Base-by-base conservation (phyloP, 2,797 vertebrate genomes). In the Hippoglossus hippoglossus region DNA sequence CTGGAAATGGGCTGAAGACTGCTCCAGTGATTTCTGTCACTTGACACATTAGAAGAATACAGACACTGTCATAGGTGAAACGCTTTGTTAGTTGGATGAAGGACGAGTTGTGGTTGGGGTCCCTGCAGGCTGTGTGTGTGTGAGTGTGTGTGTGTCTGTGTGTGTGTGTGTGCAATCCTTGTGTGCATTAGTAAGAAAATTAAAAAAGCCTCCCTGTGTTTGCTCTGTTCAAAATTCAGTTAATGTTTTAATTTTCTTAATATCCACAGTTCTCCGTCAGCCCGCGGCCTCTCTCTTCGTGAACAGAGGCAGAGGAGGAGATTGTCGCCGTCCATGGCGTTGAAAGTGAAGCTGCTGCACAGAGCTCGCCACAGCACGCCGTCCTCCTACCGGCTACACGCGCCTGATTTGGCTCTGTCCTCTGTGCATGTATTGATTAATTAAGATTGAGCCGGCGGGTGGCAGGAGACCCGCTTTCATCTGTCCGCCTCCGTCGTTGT, bases 391-490 rank as follows among this genome's bases (percentile, higher is more conserved):
- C 51, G 57, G 58, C 75, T 63, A 3, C 71, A 58, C 39, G 9
- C 26, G 59, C 73, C 64, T 62, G 19, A 16, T 71, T 75, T 54
- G 66, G 55, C 75, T 70, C 56, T 6, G 36, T 82, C 69, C 69
- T 65, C 72, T 55, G 62, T 54, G 75, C 57, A 21, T 46, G 68
- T 87, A 89, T 85, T 83, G 89, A 90, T 92, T 86, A 71, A 89
- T 89, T 85, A 86, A 79, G 84, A 87, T 75, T 53, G 71, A 71
- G 58, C 75, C 73, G 22, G 74, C 71, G 77, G 76, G 81, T 11
- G 79, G 80, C 9, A n/a, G 50, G 31, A 25, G 50, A 53, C 71
- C 63, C 22, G 57, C 81, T 88, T 82, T 88, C 83, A 90, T 86
- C 82, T 79, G 49, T 67, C 73, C 34, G 54, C 80, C 73, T 74